Evolutionary conservation across 2,797 vertebrate species (phyloP), one percentile per base, ranked within the genome.

Genomic region (Helostoma temminkii): DNA sequence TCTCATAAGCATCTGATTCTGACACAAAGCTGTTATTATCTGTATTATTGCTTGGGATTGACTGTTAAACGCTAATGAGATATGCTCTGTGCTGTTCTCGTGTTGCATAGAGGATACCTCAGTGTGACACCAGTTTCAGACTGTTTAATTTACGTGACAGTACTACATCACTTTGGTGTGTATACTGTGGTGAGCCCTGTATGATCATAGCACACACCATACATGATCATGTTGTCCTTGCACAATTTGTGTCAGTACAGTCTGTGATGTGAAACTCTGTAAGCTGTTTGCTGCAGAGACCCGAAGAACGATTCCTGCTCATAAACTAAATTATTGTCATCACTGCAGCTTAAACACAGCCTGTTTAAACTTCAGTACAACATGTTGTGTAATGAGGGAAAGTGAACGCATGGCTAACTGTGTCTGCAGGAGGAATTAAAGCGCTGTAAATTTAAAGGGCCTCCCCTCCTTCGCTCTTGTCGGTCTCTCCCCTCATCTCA

Each of bases 241-340:
- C 42, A 48, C 72, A n/a, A 18, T 59, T 18, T 55, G 62, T 64
- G 76, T 81, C 49, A 9, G 80, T 46, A 70, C 88, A 78, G 24
- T 59, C 42, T 83, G 89, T 86, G 81, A 82, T 83, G 85, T 77
- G 82, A 89, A 84, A 66, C 57, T 80, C 63, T 63, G 74, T 18
- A 45, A 80, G 78, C 81, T 82, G 84, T 73, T 66, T 60, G 71
- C 75, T 50, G 32, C 55, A 45, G 46, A 48, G 68, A 32, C 54
- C 45, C 28, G 7, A 48, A 66, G 37, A 50, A 63, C 36, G 21
- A n/a, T 41, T 58, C 45, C 53, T 45, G 41, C 59, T 74, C 71
- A 28, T 62, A 55, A 19, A 26, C 72, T 19, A 30, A 19, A 3
- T 24, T n/a, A 3, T 5, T 45, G 64, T 56, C 60, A 45, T 43